Evolutionary conservation across 2,797 vertebrate genomes (phyloP).

Genomic region (Limnodromus scolopaceus): DNA sequence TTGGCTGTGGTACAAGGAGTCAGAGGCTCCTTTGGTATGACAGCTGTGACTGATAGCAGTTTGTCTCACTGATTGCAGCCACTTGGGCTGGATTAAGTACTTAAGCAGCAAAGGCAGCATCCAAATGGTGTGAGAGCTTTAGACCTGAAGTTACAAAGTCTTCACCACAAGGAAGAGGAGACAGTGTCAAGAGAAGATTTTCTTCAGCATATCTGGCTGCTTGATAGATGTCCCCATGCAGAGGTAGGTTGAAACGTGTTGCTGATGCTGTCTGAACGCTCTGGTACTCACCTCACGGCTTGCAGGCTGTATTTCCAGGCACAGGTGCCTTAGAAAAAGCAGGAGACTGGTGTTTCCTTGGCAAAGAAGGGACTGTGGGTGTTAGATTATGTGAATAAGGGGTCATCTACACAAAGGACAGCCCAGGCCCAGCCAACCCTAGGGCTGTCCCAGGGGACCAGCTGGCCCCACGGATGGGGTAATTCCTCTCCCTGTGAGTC

Average conservation of each 20-base stretch:
- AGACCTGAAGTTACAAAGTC: not conserved
- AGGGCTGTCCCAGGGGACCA: not conserved
- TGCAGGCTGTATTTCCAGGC: not conserved
- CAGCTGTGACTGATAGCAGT: not conserved
- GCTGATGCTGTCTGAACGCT: not conserved
- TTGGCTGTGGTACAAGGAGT: not conserved
- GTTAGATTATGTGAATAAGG: not conserved
- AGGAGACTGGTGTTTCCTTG: not conserved
- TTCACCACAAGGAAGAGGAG: not conserved
- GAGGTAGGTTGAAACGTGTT: not conserved
- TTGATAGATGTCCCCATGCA: fast-evolving
- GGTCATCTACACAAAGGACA: not conserved
- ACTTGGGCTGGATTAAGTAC: not conserved
- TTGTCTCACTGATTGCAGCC: not conserved
- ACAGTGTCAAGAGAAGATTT: not conserved
- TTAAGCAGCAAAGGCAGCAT: not conserved
- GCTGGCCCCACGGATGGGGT: fast-evolving
- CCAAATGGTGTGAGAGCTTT: not conserved
- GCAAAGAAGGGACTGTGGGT: not conserved
- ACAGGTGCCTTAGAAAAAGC: not conserved
- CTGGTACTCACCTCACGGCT: not conserved
- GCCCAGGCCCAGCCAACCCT: not conserved
- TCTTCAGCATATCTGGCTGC: not conserved
- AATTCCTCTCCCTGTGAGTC: too few species aligned
- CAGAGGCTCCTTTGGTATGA: not conserved